Percentiles rank a stretch among this genome's conserved stretches.
phyloP scores from a whole-genome alignment of 1,140 invertebrate genomes.

The Drosophila ogumai region DNA sequence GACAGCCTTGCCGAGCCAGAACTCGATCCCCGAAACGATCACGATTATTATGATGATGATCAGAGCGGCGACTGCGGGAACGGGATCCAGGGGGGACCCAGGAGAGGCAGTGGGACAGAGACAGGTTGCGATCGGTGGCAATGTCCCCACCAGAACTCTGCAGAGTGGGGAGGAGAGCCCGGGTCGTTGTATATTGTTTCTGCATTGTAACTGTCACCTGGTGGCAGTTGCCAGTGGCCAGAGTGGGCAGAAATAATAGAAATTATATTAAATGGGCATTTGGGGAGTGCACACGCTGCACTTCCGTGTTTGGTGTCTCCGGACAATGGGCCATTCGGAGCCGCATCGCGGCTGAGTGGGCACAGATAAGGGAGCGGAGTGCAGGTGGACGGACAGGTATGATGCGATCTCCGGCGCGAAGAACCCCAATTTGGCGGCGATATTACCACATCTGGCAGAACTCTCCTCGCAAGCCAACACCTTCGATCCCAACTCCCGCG shows the following conservation, averaged over 20 bases:
- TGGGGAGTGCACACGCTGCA: conserved; percentile 70
- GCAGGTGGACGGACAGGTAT: conserved; percentile 24
- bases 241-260: conserved; percentile 79
- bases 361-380: conserved; percentile 15
- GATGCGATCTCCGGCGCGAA: conserved; percentile 43
- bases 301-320: conserved; percentile 67
- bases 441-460: conserved; percentile 62
- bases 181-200: conserved; percentile 74
- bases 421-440: conserved; percentile 62
- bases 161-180: conserved; percentile 8
- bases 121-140: conserved; percentile 52
- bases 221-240: conserved; percentile 69
- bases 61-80: conserved; percentile 25
- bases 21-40: conserved; percentile 58
- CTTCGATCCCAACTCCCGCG: conserved; percentile 37
- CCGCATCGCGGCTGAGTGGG: conserved; percentile 12
- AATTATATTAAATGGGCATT: conserved; percentile 82
- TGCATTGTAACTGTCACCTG: conserved; percentile 80
- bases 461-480: conserved; percentile 54
- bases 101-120: conserved; percentile 17
- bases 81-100: neutral
- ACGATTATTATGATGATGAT: conserved; percentile 82
- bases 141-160: conserved; percentile 50
- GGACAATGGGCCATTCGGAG: conserved; percentile 72
- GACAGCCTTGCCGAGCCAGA: conserved; percentile 51